Evolutionary conservation across 2,113 vertebrate species (phyloP).

Genomic region (Syngnathoides biaculeatus): DNA sequence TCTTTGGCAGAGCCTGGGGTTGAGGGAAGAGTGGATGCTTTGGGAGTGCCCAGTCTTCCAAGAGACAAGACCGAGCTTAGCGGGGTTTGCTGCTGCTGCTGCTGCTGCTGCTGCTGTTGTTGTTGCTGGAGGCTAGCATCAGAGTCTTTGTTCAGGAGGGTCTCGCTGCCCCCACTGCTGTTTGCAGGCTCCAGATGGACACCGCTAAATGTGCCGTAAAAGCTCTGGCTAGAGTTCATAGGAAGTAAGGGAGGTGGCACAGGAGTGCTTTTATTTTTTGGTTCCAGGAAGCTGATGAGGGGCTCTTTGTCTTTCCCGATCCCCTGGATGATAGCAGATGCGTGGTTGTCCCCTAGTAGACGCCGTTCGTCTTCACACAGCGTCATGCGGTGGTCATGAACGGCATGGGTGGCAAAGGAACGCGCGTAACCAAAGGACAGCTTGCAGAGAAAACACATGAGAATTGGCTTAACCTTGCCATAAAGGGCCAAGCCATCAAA

Average conservation of each 20-base stretch:
- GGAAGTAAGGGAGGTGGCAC: constrained; percentile 87
- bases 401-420: constrained; percentile 96
- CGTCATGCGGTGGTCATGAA: constrained; percentile 98
- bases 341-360: constrained; percentile 96
- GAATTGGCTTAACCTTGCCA: constrained; percentile 97
- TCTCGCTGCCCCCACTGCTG: constrained; percentile 64
- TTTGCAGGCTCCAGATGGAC: constrained; percentile 89
- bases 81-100: constrained; percentile 69
- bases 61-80: constrained; percentile 82
- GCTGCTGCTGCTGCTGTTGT: constrained; percentile 66
- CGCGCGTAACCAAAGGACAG: constrained; percentile 97
- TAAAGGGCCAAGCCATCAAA: constrained; percentile 97
- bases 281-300: constrained; percentile 99
- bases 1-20: constrained; percentile 91
- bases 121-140: constrained; percentile 71
- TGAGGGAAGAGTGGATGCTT: constrained; percentile 84
- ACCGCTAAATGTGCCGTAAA: constrained; percentile 98
- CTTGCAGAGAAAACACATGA: constrained; percentile 99
- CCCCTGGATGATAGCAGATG: constrained; percentile 99
- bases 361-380: constrained; percentile 95
- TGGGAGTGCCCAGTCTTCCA: constrained; percentile 86
- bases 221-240: constrained; percentile 93
- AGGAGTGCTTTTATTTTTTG: constrained; percentile 96
- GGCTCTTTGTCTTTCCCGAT: constrained; percentile 99
- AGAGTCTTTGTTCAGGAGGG: constrained; percentile 74